Evolutionary conservation across 2,113 vertebrate species (phyloP).

Genomic region (Sapayoa aenigma): DNA sequence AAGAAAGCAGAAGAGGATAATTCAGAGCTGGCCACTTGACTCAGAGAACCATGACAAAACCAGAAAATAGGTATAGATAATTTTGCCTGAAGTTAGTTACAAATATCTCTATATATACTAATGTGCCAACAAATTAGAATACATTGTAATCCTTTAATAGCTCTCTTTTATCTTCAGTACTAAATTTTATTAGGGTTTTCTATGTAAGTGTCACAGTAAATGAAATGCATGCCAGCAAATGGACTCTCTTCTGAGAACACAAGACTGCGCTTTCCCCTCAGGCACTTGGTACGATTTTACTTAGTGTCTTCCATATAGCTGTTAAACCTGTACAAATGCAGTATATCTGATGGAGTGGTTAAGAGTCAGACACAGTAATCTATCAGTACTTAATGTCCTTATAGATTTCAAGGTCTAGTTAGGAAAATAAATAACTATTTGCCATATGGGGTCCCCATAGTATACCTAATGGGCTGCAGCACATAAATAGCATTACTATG

Average conservation of each 20-base stretch:
- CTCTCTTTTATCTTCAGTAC: background rate
- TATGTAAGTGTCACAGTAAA: constrained; percentile 8
- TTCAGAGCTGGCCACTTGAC: background rate
- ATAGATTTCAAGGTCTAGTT: background rate
- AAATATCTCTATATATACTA: background rate
- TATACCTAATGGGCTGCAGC: background rate
- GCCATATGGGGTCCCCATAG: background rate
- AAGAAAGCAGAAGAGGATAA: background rate
- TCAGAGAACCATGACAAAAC: background rate
- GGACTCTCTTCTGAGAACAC: background rate
- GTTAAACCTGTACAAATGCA: background rate
- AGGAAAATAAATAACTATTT: background rate
- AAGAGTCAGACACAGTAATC: background rate
- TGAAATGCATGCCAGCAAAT: background rate
- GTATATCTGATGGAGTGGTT: background rate
- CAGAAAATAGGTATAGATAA: background rate
- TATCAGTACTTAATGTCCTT: background rate
- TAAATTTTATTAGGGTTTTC: constrained; percentile 18
- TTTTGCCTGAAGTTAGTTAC: background rate
- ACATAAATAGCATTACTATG: background rate
- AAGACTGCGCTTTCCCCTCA: background rate
- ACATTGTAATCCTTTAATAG: background rate
- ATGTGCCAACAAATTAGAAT: background rate
- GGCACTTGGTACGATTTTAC: background rate
- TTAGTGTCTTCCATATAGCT: background rate